phyloP scores from a whole-genome alignment of 2,888 invertebrate genomes.

The Parapristionchus giblindavisi region DNA sequence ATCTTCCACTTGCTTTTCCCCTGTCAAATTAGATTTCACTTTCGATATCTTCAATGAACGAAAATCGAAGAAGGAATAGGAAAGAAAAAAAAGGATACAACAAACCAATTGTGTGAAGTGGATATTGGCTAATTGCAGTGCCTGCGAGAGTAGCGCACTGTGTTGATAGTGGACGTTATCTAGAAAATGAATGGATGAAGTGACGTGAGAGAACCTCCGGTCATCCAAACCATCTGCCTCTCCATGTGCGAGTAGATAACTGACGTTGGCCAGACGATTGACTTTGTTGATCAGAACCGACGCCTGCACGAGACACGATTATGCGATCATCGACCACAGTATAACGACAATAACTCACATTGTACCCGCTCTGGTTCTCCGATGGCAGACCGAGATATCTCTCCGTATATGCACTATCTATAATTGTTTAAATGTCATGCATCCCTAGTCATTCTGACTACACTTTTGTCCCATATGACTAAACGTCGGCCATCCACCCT shows the following conservation, averaged over 20 bases:
- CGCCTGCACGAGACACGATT: constrained; percentile 32
- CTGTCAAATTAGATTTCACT: background rate
- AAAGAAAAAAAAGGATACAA: background rate
- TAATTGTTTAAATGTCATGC: no score
- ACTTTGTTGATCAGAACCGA: constrained; percentile 48
- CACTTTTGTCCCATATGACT: no score
- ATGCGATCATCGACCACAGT: background rate
- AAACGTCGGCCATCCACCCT: background rate
- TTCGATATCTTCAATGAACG: background rate
- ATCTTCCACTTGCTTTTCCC: background rate
- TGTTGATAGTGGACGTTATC: constrained; percentile 92
- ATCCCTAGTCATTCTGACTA: background rate
- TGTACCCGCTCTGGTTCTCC: constrained; percentile 77
- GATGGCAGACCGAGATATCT: constrained; percentile 91
- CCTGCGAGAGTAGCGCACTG: constrained; percentile 87
- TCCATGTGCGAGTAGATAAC: constrained; percentile 90
- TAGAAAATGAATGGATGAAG: no score
- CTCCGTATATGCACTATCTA: constrained; percentile 96
- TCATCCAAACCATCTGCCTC: constrained; percentile 82
- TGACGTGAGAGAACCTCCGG: background rate
- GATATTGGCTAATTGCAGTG: constrained; percentile 84
- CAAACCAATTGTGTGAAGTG: constrained; percentile 88
- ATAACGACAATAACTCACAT: constrained; percentile 38
- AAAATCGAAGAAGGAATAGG: background rate
- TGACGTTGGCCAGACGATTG: constrained; percentile 81